Percentiles rank a stretch among this genome's conserved stretches.
These are phyloP conservation scores for Cyanistes caeruleus DNA, from an alignment of 2,113 vertebrate genomes.

Conservation along the genomic window DNA sequence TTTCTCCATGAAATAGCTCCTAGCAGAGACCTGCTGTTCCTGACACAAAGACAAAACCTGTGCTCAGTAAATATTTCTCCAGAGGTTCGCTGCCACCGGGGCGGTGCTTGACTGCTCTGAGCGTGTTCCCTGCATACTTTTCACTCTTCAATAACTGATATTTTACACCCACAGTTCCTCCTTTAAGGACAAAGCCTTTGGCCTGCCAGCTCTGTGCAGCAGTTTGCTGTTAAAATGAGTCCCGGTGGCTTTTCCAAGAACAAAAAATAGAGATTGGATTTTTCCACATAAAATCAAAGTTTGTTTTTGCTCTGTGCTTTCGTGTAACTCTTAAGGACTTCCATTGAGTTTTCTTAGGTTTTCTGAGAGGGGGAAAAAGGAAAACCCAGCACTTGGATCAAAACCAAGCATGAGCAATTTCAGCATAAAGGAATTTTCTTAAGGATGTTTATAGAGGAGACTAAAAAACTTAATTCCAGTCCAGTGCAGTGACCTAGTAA, in stretches of 20 bases:
- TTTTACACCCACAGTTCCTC: not conserved
- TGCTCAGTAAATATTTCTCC: not conserved
- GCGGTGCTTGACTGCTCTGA: not conserved
- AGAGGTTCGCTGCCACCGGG: fast-evolving
- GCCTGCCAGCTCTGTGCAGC: not conserved
- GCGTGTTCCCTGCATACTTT: not conserved
- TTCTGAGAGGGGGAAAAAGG: not conserved
- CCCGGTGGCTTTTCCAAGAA: constrained; percentile 18
- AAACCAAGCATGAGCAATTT: not conserved
- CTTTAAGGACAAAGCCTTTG: constrained; percentile 32
- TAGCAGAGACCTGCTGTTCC: fast-evolving
- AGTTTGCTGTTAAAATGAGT: not conserved
- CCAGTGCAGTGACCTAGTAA: not conserved
- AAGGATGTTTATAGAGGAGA: not conserved
- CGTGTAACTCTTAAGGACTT: not conserved
- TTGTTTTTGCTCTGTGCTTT: not conserved
- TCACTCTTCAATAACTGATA: not conserved
- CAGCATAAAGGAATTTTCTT: not conserved
- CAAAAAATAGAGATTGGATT: not conserved
- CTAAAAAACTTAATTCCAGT: not conserved
- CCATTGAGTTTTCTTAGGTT: not conserved
- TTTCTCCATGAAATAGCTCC: fast-evolving
- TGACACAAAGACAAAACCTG: not conserved
- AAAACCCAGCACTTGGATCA: not conserved
- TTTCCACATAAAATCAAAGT: constrained; percentile 50